A percentile compares a stretch with the other conserved stretches of the same genome.
Evolutionary conservation across 2,797 vertebrate species (phyloP).

Genomic region (Rhinoraja longicauda): DNA sequence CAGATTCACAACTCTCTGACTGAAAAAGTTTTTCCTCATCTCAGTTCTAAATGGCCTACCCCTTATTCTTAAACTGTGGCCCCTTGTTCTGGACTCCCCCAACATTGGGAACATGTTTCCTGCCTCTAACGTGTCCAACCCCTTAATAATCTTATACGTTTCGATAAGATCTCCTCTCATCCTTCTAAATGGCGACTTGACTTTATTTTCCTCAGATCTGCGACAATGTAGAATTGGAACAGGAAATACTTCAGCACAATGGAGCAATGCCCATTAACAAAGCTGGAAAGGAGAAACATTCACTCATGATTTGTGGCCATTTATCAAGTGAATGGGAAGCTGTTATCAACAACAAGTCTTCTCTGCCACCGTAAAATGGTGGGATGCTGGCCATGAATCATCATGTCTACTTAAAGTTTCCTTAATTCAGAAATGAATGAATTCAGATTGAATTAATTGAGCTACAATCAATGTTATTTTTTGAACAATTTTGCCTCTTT

Average conservation of each 20-base stretch:
- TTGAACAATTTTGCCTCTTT: not conserved
- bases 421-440: not conserved
- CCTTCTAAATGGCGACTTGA: not conserved
- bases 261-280: not conserved
- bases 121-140: too few relatives aligned
- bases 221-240: not conserved
- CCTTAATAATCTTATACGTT: too few relatives aligned
- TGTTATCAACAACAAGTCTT: not conserved
- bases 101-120: too few relatives aligned
- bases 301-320: not conserved
- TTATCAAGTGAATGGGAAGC: not conserved
- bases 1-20: too few relatives aligned
- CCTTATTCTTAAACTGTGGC: too few relatives aligned
- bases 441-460: not conserved
- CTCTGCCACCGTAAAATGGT: too few relatives aligned
- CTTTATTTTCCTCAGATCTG: not conserved
- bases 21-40: too few relatives aligned
- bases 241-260: not conserved
- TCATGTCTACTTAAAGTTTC: not conserved
- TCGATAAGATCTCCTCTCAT: too few relatives aligned
- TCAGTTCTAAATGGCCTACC: too few relatives aligned
- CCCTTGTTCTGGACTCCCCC: too few relatives aligned
- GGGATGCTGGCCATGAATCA: not conserved
- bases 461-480: not conserved
- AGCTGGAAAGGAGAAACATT: not conserved